Conservation (phyloP, 2,797 vertebrate species). For the Amphiprion clarkii region DNA sequence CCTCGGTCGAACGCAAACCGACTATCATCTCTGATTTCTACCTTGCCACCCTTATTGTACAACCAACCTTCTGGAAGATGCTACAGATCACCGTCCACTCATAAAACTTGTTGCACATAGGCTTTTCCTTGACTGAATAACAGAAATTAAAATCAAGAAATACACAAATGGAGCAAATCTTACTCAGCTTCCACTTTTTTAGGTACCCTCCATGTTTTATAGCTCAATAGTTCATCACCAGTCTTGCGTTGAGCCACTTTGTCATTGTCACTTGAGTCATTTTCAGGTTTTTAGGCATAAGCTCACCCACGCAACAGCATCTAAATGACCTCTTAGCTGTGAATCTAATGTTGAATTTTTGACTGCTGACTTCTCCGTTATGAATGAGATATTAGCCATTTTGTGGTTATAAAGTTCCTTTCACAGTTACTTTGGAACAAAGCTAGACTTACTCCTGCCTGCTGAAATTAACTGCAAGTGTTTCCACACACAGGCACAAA, state of each 20-base stretch:
- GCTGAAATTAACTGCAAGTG: slow-evolving; percentile 48
- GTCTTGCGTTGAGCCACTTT: neutral
- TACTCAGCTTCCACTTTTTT: neutral
- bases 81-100: too few relatives aligned
- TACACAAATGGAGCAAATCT: too few relatives aligned
- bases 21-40: too few relatives aligned
- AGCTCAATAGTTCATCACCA: neutral
- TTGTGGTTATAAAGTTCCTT: slow-evolving; percentile 23
- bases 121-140: too few relatives aligned
- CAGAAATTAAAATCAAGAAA: too few relatives aligned
- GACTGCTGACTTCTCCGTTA: slow-evolving; percentile 8
- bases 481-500: slow-evolving; percentile 43
- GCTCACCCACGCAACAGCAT: slow-evolving; percentile 3
- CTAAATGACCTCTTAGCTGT: slow-evolving; percentile 12
- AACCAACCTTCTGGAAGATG: too few relatives aligned
- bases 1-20: too few relatives aligned
- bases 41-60: too few relatives aligned
- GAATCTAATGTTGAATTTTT: slow-evolving; percentile 31
- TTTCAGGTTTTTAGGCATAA: slow-evolving; percentile 13
- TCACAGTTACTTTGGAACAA: slow-evolving; percentile 18
- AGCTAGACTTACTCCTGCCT: slow-evolving; percentile 23
- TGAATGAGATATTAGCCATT: slow-evolving; percentile 25
- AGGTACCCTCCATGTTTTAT: neutral
- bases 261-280: neutral
- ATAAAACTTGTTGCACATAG: too few relatives aligned